Evolutionary conservation across 2,888 invertebrate species (phyloP).

Genomic region (Drosophila dives): DNA sequence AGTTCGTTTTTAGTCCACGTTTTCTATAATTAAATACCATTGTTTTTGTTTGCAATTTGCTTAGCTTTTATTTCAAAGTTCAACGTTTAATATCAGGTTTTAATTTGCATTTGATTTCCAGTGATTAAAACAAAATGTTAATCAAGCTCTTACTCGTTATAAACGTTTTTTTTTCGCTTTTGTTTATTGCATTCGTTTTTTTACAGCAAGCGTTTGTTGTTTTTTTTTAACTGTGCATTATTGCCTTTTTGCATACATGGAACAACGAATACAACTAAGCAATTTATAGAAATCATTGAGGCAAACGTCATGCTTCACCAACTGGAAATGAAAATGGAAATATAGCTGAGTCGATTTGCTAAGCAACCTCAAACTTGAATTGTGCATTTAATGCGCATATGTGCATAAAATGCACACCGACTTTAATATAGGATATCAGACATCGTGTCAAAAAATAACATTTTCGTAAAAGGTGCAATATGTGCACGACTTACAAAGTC

Average conservation of each 20-base stretch:
- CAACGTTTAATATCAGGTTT: background rate
- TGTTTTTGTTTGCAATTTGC: background rate
- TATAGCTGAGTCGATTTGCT: slow-evolving; percentile 12
- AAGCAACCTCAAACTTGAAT: slow-evolving; percentile 45
- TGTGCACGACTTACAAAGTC: slow-evolving; percentile 35
- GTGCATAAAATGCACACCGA: background rate
- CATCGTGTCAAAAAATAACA: slow-evolving; percentile 17
- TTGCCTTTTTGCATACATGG: slow-evolving; percentile 10
- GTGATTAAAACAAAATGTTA: slow-evolving; percentile 41
- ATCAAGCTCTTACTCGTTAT: slow-evolving; percentile 7
- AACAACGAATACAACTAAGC: slow-evolving; percentile 27
- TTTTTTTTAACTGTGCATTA: background rate
- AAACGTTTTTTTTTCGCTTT: slow-evolving; percentile 22
- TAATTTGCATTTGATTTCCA: slow-evolving; percentile 41
- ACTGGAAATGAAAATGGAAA: slow-evolving; percentile 27
- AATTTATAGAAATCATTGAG: slow-evolving; percentile 39
- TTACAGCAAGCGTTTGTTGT: background rate
- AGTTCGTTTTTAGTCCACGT: background rate
- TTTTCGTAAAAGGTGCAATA: background rate
- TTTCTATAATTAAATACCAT: background rate
- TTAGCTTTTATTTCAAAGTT: slow-evolving; percentile 1
- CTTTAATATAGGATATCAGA: slow-evolving; percentile 15
- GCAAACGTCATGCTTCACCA: slow-evolving; percentile 50
- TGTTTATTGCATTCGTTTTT: background rate
- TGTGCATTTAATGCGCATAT: slow-evolving; percentile 23